Conservation (phyloP, 2,888 invertebrate species). For the Macrosiphum euphorbiae region DNA sequence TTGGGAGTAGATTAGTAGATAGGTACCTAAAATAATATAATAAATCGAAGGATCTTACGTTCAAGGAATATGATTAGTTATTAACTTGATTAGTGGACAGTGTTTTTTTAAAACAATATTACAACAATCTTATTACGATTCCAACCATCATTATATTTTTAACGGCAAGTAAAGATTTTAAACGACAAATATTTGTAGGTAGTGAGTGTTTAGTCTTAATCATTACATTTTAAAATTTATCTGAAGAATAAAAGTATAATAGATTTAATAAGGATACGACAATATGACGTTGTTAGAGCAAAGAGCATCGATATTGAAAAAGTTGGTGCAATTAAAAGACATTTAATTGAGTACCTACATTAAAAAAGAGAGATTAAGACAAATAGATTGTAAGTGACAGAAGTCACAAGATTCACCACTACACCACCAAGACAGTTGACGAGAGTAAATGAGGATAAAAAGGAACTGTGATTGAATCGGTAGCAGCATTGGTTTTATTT, state of each 20-base stretch:
- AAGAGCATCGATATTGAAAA: not conserved
- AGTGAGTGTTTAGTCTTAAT: not conserved
- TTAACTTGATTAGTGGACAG: not conserved
- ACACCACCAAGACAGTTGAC: not conserved
- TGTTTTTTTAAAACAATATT: not conserved
- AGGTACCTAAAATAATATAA: not conserved
- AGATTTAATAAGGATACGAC: not conserved
- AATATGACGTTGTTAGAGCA: not conserved
- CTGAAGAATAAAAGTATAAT: not conserved
- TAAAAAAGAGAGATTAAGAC: not conserved
- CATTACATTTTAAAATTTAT: not conserved
- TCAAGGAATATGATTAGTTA: not conserved
- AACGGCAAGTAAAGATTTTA: not conserved
- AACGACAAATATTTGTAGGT: not conserved
- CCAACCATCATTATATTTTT: not conserved
- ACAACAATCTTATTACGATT: not conserved
- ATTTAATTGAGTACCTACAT: not conserved
- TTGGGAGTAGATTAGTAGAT: not conserved
- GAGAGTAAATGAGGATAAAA: not conserved
- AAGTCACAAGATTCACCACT: not conserved
- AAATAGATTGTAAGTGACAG: not conserved
- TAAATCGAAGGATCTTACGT: not conserved
- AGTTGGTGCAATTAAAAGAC: not conserved
- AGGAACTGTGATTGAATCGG: not conserved
- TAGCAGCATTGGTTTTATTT: not conserved